Evolutionary conservation across 2,113 vertebrate genomes (phyloP), one percentile per base, ranked within the genome.

Genomic region (Gasterosteus nipponicus): DNA sequence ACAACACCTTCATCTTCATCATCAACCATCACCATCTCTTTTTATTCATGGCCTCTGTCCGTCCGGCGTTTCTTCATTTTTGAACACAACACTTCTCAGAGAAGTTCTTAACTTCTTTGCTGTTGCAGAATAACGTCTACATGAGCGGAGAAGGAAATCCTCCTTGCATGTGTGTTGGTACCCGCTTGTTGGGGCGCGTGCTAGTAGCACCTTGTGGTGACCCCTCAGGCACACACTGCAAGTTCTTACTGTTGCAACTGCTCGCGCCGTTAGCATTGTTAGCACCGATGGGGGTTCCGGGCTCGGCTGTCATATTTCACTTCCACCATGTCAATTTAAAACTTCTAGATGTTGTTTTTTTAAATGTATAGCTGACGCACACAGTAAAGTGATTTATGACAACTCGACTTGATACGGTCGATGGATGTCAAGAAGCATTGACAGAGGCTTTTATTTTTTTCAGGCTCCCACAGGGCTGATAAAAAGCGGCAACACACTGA

Each of bases 401-500:
- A 64, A 42, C 73, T 73, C 59, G 39, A 64, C 53, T 31, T 19
- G 33, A 63, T 54, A 26, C 18, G 46, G 19, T 69, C 64, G 66
- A 54, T 69, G 78, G 59, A 61, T 60, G 39, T 4, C 22, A 19
- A 68, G 63, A 69, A 57, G 64, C 41, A 3, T 7, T 62, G 62
- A 62, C 77, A 69, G 76, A 67, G 57, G 39, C 35, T 35, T n/a
- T 46, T n/a, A 16, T 72, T 58, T 42, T 22, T 61, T 12, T 29
- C 0, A 56, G 2, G 22, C 57, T 89, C 90, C 85, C 90, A 29
- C 65, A 62, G 85, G 90, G 49, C 75, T 9, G 69, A 86, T 77
- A 88, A 89, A 85, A 85, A 59, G 18, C 75, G 77, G 74, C 84
- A 66, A 29, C 58, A 15, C 63, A 39, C 76, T 59, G 44, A n/a